Conservation (phyloP, 2,797 vertebrate species). For the Clamator glandarius region DNA sequence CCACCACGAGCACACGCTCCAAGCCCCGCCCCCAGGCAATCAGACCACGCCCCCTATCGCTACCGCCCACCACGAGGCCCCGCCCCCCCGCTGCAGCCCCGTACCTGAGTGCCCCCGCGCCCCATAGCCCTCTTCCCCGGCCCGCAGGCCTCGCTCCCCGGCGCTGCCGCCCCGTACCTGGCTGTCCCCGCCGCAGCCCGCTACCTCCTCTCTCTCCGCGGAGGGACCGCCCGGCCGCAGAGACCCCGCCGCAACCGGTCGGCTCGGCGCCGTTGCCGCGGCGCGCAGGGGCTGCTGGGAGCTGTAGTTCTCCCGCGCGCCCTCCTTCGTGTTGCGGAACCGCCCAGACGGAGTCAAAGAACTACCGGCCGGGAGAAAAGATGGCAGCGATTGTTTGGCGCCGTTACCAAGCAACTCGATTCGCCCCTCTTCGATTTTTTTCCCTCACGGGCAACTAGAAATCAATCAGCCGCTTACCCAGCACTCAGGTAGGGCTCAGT, state of each 20-base stretch:
- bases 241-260: neutral
- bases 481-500: accelerated
- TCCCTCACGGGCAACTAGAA: accelerated
- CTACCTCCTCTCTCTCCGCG: neutral
- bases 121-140: no score
- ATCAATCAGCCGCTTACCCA: accelerated
- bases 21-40: no score
- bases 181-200: neutral
- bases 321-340: accelerated
- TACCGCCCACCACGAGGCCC: no score
- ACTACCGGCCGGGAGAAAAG: neutral
- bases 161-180: neutral
- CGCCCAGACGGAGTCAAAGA: accelerated
- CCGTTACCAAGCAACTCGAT: slow-evolving; percentile 42
- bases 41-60: no score
- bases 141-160: no score
- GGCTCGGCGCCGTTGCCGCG: neutral
- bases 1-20: no score
- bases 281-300: neutral
- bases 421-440: accelerated
- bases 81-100: no score
- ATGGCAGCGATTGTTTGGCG: slow-evolving; percentile 13
- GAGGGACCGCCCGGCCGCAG: no score
- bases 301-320: neutral
- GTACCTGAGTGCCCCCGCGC: neutral